Evolutionary conservation across 2,113 vertebrate genomes (phyloP).

Genomic region (Tupaia chinensis): DNA sequence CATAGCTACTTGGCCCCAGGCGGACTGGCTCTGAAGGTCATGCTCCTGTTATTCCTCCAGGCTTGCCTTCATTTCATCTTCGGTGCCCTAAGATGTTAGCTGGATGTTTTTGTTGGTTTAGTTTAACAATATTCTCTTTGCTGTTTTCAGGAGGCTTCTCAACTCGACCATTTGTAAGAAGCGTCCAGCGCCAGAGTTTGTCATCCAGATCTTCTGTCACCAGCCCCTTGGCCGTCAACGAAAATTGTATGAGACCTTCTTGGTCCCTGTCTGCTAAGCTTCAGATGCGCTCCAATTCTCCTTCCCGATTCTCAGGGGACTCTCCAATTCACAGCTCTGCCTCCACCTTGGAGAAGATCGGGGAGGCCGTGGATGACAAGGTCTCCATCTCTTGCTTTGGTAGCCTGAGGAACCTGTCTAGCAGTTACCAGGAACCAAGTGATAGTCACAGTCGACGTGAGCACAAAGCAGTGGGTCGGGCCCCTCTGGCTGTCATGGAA

Average conservation of each 20-base stretch:
- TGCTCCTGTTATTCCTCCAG: rapidly evolving
- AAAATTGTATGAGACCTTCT: conserved; percentile 93
- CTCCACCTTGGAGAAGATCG: conserved; percentile 95
- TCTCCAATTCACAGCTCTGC: conserved; percentile 92
- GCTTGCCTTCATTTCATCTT: background rate
- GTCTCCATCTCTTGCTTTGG: conserved; percentile 96
- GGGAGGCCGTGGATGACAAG: conserved; percentile 94
- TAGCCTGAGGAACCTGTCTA: conserved; percentile 88
- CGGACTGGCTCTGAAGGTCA: background rate
- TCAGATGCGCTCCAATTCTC: conserved; percentile 96
- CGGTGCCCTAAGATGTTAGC: background rate
- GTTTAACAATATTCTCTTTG: conserved; percentile 37
- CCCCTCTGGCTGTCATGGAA: conserved; percentile 95
- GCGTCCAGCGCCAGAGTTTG: conserved; percentile 96
- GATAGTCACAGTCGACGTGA: conserved; percentile 90
- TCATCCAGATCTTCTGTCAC: conserved; percentile 96
- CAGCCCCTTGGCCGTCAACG: conserved; percentile 94
- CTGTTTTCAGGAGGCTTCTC: conserved; percentile 93
- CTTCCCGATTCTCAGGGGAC: conserved; percentile 96
- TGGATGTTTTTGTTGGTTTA: background rate
- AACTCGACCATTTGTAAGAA: conserved; percentile 96
- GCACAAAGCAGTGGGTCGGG: conserved; percentile 90
- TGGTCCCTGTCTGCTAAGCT: conserved; percentile 97
- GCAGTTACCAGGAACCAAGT: conserved; percentile 86
- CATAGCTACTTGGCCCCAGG: background rate